Evolutionary conservation across 1,140 invertebrate species (phyloP).

Genomic region (Drosophila oshimai): DNA sequence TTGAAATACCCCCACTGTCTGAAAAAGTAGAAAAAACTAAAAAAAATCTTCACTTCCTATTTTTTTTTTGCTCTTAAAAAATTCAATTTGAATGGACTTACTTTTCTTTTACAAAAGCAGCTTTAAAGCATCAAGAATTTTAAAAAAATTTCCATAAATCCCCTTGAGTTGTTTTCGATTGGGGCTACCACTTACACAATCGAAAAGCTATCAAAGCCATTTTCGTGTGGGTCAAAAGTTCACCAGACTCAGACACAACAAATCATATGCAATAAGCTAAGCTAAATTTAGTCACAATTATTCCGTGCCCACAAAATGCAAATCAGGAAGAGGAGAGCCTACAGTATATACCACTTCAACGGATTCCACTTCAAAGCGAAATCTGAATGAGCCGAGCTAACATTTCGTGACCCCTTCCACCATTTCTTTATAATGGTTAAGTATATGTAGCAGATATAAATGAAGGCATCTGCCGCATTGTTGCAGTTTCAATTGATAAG

Average conservation of each 20-base stretch:
- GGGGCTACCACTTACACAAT: not conserved
- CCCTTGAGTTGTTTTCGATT: constrained; percentile 6
- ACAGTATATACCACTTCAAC: constrained; percentile 60
- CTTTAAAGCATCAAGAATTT: constrained; percentile 1
- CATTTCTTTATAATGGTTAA: not conserved
- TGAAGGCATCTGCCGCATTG: constrained; percentile 50
- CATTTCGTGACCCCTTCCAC: constrained; percentile 17
- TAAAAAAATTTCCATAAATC: not conserved
- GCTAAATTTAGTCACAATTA: constrained; percentile 70
- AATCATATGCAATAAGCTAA: constrained; percentile 38
- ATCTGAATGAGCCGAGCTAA: constrained; percentile 18
- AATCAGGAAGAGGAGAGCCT: constrained; percentile 31
- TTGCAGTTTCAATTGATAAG: constrained; percentile 69
- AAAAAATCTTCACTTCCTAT: no score
- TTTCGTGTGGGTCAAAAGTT: constrained; percentile 66
- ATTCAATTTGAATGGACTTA: no score
- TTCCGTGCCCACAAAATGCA: constrained; percentile 54
- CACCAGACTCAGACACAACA: constrained; percentile 29
- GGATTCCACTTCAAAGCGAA: constrained; percentile 72
- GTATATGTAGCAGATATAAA: constrained; percentile 8
- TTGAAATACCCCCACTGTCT: not conserved
- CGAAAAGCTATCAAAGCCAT: not conserved
- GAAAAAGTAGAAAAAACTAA: not conserved
- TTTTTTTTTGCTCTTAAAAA: no score
- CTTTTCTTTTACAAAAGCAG: not conserved